Evolutionary conservation across 2,888 invertebrate species (phyloP), one percentile per base, ranked within the genome.

Genomic region (Pristionchus maxplancki): DNA sequence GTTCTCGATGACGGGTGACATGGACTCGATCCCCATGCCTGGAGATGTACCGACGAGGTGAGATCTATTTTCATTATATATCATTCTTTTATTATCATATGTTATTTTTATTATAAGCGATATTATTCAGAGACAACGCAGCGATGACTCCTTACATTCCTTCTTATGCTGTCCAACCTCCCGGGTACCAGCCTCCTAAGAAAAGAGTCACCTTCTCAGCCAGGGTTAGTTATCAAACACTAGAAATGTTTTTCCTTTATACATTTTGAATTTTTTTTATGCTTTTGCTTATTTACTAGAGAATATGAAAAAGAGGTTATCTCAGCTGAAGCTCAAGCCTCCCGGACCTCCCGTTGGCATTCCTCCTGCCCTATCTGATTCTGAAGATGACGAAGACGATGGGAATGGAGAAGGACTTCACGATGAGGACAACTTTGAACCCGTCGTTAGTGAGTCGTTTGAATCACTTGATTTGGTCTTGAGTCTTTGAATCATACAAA

Each of bases 341-440:
- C 91, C 91, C 31, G 93, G 93, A n/a, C 92, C 92, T 15, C 93
- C 93, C 6, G 91, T 91, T 48, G 93, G 93, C 82, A 44, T 90
- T 24, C 92, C 93, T 15, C 92, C 91, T 2, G 89, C 88, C 31
- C 89, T 92, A 37, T 91, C 92, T 31, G 92, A 92, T 86, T 91
- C 91, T 37, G 93, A 93, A 48, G 91, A 91, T n/a, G 93, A 92
- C 20, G 44, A 44, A 6, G 87, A 84, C 6, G 50, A 84, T 17
- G 71, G 48, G 58, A 58, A 62, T 28, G 78, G 40, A 11, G 67
- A 37, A 11, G 17, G 31, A 6, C 50, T 87, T 9, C 86, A 87
- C 34, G 71, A 87, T 40, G 86, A 87, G 24, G 86, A 87, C 34
- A 87, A 87, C 50, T 87, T 24, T 34, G 86, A 87, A 67, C 71